Conservation (phyloP, 1,140 invertebrate genomes). For the Gonatopus flavifemur region DNA sequence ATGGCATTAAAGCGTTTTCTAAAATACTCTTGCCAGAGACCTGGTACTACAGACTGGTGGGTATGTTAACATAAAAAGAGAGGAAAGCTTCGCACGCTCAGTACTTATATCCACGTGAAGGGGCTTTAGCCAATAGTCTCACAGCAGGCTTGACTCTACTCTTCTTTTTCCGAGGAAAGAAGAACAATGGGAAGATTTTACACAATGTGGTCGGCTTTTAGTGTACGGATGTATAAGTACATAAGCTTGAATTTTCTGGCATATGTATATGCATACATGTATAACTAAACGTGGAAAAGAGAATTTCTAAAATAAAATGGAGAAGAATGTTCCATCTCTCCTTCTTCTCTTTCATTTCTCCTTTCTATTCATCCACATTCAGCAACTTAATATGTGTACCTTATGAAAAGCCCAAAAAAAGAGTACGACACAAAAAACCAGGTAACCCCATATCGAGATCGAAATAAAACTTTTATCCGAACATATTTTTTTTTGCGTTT, state of each 20-base stretch:
- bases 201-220: slow-evolving; percentile 18
- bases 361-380: no score
- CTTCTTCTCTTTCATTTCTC: no score
- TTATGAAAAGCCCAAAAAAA: not conserved
- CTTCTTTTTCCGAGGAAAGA: slow-evolving; percentile 43
- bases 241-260: not conserved
- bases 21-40: no score
- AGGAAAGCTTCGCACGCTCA: not conserved
- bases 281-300: no score
- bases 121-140: slow-evolving; percentile 32
- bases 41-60: no score
- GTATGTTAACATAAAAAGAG: not conserved
- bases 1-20: slow-evolving; percentile 24
- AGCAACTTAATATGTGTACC: no score
- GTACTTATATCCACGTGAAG: slow-evolving; percentile 9
- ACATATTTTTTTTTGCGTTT: slow-evolving; percentile 33
- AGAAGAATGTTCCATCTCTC: no score
- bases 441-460: slow-evolving; percentile 9
- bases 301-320: no score
- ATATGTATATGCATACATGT: no score
- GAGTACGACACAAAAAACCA: not conserved
- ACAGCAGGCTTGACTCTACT: no score
- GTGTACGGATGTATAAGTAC: not conserved
- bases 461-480: slow-evolving; percentile 17
- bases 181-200: slow-evolving; percentile 49